These are phyloP conservation scores for Oncorhynchus tshawytscha DNA, from an alignment of 2,113 vertebrate species.

Conservation along the genomic window DNA sequence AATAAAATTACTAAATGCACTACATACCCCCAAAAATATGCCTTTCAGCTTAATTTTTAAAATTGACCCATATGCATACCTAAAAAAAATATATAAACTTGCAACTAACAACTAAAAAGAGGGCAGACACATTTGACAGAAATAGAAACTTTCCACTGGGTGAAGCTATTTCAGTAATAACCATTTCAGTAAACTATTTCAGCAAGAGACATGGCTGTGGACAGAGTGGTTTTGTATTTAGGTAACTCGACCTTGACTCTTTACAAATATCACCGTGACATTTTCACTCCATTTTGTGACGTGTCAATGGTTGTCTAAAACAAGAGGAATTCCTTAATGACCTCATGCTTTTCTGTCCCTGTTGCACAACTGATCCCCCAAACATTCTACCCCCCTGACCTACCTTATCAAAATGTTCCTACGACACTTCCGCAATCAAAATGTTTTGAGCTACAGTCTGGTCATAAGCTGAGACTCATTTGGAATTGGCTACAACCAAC, in stretches of 20 bases:
- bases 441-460: constrained; percentile 22
- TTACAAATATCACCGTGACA: constrained; percentile 38
- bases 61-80: constrained; percentile 52
- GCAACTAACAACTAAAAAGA: constrained; percentile 53
- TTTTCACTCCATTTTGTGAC: constrained; percentile 31
- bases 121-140: constrained; percentile 37
- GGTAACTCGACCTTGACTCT: constrained; percentile 39
- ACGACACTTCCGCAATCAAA: constrained; percentile 26
- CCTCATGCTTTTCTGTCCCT: not conserved
- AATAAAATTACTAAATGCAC: constrained; percentile 29
- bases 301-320: constrained; percentile 26
- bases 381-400: constrained; percentile 29
- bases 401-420: constrained; percentile 16
- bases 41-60: constrained; percentile 43
- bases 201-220: constrained; percentile 15
- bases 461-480: not conserved
- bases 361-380: constrained; percentile 21
- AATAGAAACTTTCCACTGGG: constrained; percentile 44
- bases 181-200: constrained; percentile 7
- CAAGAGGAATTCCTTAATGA: constrained; percentile 13
- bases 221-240: constrained; percentile 27
- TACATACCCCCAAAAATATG: constrained; percentile 24
- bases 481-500: not conserved
- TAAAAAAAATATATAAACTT: constrained; percentile 50
- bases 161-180: constrained; percentile 34